Evolutionary conservation across 2,888 invertebrate genomes (phyloP).

Genomic region (Prosopocoilus inquinatus): DNA sequence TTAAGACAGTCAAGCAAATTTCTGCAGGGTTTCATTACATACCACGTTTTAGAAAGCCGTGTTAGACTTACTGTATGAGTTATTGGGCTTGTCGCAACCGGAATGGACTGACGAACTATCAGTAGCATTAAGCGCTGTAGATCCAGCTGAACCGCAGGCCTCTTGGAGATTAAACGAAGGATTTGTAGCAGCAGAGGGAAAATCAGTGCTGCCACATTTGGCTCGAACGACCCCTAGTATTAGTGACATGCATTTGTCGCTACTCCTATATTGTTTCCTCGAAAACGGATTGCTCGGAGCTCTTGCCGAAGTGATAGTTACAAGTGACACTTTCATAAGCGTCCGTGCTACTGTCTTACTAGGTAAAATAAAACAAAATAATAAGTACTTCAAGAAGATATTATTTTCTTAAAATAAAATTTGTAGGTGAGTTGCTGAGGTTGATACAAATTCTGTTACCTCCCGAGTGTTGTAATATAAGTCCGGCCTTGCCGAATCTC

Average conservation of each 20-base stretch:
- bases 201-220: conserved; percentile 79
- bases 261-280: conserved; percentile 84
- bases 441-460: conserved; percentile 84
- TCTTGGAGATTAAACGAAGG: conserved; percentile 89
- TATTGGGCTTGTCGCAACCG: conserved; percentile 83
- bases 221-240: conserved; percentile 85
- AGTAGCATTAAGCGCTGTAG: conserved; percentile 82
- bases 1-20: conserved; percentile 30
- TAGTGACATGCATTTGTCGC: conserved; percentile 85
- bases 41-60: conserved; percentile 73
- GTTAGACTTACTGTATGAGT: conserved; percentile 86
- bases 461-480: conserved; percentile 78
- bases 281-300: conserved; percentile 85
- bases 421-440: conserved; percentile 76
- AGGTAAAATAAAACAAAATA: conserved; percentile 50
- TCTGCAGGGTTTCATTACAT: not conserved
- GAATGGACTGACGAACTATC: conserved; percentile 92
- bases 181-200: conserved; percentile 92
- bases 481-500: conserved; percentile 80
- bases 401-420: not conserved
- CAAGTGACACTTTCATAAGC: conserved; percentile 85
- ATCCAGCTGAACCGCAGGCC: conserved; percentile 81
- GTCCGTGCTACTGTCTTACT: conserved; percentile 88
- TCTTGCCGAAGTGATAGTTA: conserved; percentile 86
- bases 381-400: not conserved